Evolutionary conservation across 2,888 invertebrate species (phyloP), one percentile per base, ranked within the genome.

Genomic region (Pristionchus exspectatus): DNA sequence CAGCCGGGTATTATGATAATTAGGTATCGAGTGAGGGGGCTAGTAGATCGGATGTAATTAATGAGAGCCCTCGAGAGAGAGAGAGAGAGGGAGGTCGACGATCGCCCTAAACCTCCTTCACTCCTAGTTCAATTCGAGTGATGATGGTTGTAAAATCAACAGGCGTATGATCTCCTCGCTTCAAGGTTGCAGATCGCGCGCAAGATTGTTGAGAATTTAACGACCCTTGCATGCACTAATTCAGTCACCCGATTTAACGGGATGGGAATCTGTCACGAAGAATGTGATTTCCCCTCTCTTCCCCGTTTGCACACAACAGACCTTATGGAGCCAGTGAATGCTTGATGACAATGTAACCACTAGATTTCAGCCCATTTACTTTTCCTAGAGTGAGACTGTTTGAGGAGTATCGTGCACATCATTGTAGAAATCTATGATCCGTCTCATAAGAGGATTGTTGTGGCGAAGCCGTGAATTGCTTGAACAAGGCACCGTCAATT

Each of bases 191-290:
- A 50, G 38, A 33, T 14, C 14, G 33, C 21, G 81, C 50, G 50
- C 81, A 81, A 74, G 74, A 74, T 81, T 81, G 81, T 81, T 81
- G 44, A 81, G 81, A 54, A 54, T 81, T 81, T 81, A 54, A 81
- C 81, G 81, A 81, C 50, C 81, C n/a, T 24, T 18, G 81, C 81
- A 9, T 27, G 50, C 44, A 54, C 81, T 50, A 44, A 54, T 81
- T 81, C 44, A 50, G 44, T 50, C 81, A 44, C 18, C 14, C 72
- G 14, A n/a, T 54, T 81, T 81, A 81, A 81, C 81, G 81, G 81
- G 81, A 81, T 81, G 81, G 81, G 81, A 50, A 81, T 81, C 81
- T 81, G 81, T 81, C 81, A 81, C 81, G 81, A 50, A 81, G 54
- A 81, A 81, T 81, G 81, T 81, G 81, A 81, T 81, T 81, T 54